These are phyloP conservation scores for Mormyrops boulengeri DNA, from an alignment of 2,797 vertebrate species.

Conservation along the genomic window DNA sequence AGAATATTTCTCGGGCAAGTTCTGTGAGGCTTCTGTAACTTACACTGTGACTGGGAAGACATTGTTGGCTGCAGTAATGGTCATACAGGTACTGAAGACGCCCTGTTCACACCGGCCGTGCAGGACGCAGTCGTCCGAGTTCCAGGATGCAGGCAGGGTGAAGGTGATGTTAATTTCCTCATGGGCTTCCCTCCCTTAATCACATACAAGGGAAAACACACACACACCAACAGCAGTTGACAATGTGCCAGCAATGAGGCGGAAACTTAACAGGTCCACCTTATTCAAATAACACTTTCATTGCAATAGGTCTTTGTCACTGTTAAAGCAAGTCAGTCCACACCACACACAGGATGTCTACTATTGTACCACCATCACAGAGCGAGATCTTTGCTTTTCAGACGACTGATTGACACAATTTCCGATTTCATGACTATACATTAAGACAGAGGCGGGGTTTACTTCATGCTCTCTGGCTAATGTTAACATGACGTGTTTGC, in stretches of 20 bases:
- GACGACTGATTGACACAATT: neutral
- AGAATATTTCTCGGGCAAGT: neutral
- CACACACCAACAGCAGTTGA: slow-evolving; percentile 17
- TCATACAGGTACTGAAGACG: slow-evolving; percentile 94
- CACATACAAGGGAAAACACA: neutral
- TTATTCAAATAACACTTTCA: slow-evolving; percentile 15
- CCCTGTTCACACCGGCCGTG: slow-evolving; percentile 94
- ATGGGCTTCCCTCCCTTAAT: slow-evolving; percentile 82
- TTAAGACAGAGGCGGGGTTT: neutral
- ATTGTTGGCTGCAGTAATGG: slow-evolving; percentile 76
- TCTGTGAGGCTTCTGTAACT: slow-evolving; percentile 51
- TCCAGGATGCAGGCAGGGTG: slow-evolving; percentile 89
- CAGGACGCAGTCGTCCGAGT: slow-evolving; percentile 87
- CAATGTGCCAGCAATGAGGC: neutral
- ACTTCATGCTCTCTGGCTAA: neutral
- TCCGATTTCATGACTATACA: neutral
- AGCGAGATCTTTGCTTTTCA: neutral
- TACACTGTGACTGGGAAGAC: slow-evolving; percentile 96
- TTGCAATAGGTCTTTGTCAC: slow-evolving; percentile 21
- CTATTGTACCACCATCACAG: neutral
- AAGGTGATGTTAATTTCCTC: slow-evolving; percentile 98
- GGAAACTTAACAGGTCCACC: slow-evolving; percentile 8
- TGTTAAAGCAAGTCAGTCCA: neutral
- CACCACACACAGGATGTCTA: neutral
- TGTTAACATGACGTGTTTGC: neutral